Conservation (phyloP, 2,888 invertebrate species). For the Ophion ellenae region DNA sequence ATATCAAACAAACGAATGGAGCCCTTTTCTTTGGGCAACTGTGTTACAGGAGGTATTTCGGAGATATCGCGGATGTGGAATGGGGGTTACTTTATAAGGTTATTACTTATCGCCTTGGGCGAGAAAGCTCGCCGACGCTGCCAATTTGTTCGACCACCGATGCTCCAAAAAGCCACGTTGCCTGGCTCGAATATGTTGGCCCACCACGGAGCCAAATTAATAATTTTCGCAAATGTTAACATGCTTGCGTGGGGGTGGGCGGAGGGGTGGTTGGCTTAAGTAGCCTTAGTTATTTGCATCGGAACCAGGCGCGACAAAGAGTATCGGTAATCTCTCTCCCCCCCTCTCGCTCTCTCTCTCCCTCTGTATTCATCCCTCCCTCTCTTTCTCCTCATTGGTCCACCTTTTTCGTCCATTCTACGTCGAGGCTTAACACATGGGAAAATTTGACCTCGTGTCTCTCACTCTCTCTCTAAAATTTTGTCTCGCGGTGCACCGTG, state of each 20-base stretch:
- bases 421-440: slow-evolving; percentile 58
- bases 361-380: slow-evolving; percentile 8
- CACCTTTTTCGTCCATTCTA: slow-evolving; percentile 33
- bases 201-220: slow-evolving; percentile 63
- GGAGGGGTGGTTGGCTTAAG: slow-evolving; percentile 53
- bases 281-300: slow-evolving; percentile 67
- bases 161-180: slow-evolving; percentile 29
- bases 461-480: slow-evolving; percentile 29
- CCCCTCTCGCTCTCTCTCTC: slow-evolving; percentile 36
- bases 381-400: slow-evolving; percentile 3
- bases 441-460: slow-evolving; percentile 35
- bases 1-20: slow-evolving; percentile 24
- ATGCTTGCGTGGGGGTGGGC: slow-evolving; percentile 28
- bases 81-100: slow-evolving; percentile 31
- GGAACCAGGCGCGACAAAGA: slow-evolving; percentile 61
- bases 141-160: slow-evolving; percentile 61
- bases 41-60: not conserved
- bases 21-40: not conserved
- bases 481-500: slow-evolving; percentile 17
- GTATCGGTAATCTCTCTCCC: slow-evolving; percentile 46
- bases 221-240: slow-evolving; percentile 61
- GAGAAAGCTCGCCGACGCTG: slow-evolving; percentile 19
- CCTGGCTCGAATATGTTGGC: slow-evolving; percentile 51
- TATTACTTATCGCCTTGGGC: slow-evolving; percentile 34
- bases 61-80: not conserved